Conservation (phyloP, 2,888 invertebrate genomes). For the Phanerotoma sp. region DNA sequence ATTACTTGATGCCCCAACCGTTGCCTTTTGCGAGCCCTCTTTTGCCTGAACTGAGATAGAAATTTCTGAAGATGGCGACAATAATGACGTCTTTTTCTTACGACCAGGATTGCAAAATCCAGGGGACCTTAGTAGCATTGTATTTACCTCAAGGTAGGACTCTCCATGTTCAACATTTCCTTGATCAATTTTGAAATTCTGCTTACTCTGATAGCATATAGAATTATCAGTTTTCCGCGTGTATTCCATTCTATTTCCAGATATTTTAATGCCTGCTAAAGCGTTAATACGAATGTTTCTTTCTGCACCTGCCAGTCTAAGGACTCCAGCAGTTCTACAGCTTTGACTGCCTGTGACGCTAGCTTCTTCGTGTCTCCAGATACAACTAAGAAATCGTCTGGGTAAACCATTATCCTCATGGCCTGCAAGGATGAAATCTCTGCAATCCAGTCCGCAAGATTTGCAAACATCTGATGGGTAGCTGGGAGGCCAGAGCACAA, state of each 20-base stretch:
- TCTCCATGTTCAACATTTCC: background rate
- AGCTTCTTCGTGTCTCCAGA: slow-evolving; percentile 27
- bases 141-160: slow-evolving; percentile 16
- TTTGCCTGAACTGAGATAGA: slow-evolving; percentile 18
- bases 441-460: slow-evolving; percentile 38
- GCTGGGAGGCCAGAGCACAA: slow-evolving; percentile 38
- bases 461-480: slow-evolving; percentile 36
- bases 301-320: background rate
- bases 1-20: slow-evolving; percentile 2
- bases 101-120: slow-evolving; percentile 31
- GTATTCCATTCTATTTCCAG: background rate
- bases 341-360: background rate
- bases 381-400: slow-evolving; percentile 31
- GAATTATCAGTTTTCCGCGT: background rate
- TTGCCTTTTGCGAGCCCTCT: slow-evolving; percentile 22
- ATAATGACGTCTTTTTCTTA: slow-evolving; percentile 30
- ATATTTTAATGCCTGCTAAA: background rate
- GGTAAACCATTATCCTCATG: slow-evolving; percentile 30
- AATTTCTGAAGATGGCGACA: slow-evolving; percentile 32
- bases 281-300: background rate
- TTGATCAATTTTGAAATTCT: background rate
- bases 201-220: background rate
- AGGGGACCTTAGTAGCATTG: slow-evolving; percentile 30
- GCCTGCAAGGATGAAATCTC: slow-evolving; percentile 27
- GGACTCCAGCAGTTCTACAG: background rate